Conservation (phyloP, 2,797 vertebrate species). For the Lophura swinhoii region DNA sequence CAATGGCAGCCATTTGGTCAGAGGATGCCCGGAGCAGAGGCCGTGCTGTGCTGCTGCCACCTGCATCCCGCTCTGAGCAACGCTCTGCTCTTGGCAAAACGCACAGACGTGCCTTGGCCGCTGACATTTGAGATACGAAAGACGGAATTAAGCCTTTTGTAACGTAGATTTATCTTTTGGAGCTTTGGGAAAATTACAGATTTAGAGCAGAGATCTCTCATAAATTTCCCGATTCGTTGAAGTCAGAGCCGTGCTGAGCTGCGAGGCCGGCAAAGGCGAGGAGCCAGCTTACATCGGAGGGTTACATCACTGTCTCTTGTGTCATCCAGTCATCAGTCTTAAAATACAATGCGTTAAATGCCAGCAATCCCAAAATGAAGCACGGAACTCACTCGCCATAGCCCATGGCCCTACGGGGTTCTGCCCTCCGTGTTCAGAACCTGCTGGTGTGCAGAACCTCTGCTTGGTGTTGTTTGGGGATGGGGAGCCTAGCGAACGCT, state of each 20-base stretch:
- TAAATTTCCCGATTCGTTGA: not conserved
- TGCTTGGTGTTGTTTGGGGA: not conserved
- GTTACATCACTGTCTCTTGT: not conserved
- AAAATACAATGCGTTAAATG: not conserved
- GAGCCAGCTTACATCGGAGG: not conserved
- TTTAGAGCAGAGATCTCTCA: not conserved
- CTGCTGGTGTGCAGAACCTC: not conserved
- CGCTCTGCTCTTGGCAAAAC: accelerated
- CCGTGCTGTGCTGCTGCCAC: too few relatives aligned
- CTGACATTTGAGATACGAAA: not conserved
- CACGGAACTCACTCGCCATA: accelerated
- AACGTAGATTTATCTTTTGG: not conserved
- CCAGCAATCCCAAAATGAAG: not conserved
- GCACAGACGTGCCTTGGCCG: not conserved
- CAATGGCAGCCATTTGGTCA: slow-evolving; percentile 14
- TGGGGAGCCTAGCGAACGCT: not conserved
- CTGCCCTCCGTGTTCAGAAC: not conserved
- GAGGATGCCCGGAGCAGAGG: not conserved
- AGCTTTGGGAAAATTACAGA: not conserved
- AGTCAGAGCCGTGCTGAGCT: not conserved
- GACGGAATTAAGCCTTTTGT: accelerated
- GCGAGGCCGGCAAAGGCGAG: not conserved
- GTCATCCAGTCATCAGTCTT: not conserved
- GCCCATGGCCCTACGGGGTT: accelerated
- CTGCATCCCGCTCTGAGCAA: not conserved